Evolutionary conservation across 2,113 vertebrate genomes (phyloP).

Genomic region (Mola mola): DNA sequence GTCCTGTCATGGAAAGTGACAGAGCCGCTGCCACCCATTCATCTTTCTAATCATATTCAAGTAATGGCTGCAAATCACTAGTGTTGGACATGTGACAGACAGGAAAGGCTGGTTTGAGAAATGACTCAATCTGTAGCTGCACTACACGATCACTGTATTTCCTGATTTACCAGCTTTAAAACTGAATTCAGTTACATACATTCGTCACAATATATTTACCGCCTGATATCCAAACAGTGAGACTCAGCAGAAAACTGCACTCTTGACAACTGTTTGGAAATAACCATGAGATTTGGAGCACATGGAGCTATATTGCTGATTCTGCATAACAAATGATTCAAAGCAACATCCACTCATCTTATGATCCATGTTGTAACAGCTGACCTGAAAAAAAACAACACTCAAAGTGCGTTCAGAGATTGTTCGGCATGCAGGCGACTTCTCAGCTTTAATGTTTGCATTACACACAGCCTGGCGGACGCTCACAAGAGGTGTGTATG

Average conservation of each 20-base stretch:
- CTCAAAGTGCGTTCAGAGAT: constrained; percentile 1
- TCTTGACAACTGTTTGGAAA: constrained; percentile 18
- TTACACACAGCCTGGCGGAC: constrained; percentile 18
- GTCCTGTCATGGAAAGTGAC: too few species aligned
- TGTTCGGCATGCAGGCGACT: constrained; percentile 4
- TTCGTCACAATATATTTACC: constrained; percentile 3
- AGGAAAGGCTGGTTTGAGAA: not conserved
- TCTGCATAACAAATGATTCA: constrained; percentile 16
- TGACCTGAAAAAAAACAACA: constrained; percentile 13
- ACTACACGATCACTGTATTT: not conserved
- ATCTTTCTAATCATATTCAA: too few species aligned
- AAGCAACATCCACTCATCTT: constrained; percentile 14
- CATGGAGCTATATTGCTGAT: constrained; percentile 2
- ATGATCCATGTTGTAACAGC: constrained; percentile 19
- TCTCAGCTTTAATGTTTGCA: too few species aligned
- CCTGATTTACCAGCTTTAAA: not conserved
- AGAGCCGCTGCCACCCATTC: too few species aligned
- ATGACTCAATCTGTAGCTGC: not conserved
- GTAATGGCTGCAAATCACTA: too few species aligned
- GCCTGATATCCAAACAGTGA: too few species aligned
- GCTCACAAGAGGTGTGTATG: constrained; percentile 14
- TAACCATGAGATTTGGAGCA: constrained; percentile 30
- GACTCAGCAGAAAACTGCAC: constrained; percentile 6
- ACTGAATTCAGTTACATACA: constrained; percentile 13
- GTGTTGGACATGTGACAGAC: not conserved